Evolutionary conservation across 2,797 vertebrate species (phyloP).

Genomic region (Danio jaintianensis): DNA sequence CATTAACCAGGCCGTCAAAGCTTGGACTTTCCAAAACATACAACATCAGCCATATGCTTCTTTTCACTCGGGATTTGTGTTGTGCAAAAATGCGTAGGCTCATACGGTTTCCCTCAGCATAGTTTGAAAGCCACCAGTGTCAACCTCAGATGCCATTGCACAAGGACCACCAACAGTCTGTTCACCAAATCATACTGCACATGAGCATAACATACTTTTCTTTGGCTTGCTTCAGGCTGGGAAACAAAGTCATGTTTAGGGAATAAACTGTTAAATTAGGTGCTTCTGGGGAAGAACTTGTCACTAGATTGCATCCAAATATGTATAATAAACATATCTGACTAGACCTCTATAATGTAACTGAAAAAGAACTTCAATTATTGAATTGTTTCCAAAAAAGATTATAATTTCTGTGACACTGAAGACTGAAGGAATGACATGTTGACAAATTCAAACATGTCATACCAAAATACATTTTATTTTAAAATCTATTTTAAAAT

Average conservation of each 20-base stretch:
- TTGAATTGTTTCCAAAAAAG: too few relatives aligned
- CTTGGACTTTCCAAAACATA: conserved; percentile 16
- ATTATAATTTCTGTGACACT: too few relatives aligned
- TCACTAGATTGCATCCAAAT: too few relatives aligned
- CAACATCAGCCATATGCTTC: neutral
- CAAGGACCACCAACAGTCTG: conserved; percentile 25
- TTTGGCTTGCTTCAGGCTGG: neutral
- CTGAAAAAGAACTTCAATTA: too few relatives aligned
- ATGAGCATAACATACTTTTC: neutral
- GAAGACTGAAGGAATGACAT: too few relatives aligned
- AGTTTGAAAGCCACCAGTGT: neutral
- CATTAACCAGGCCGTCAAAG: conserved; percentile 7
- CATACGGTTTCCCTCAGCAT: neutral
- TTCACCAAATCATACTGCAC: neutral
- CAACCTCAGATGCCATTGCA: neutral
- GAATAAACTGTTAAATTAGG: too few relatives aligned
- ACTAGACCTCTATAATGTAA: too few relatives aligned
- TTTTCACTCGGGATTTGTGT: conserved; percentile 21
- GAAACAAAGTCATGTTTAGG: neutral
- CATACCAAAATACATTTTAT: too few relatives aligned
- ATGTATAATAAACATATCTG: too few relatives aligned
- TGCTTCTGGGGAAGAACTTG: neutral
- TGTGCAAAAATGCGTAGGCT: neutral
- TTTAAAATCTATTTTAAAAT: too few relatives aligned
- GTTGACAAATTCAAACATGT: too few relatives aligned